Base-by-base conservation (phyloP, 2,113 vertebrate species). In the Leucosticte australis region DNA sequence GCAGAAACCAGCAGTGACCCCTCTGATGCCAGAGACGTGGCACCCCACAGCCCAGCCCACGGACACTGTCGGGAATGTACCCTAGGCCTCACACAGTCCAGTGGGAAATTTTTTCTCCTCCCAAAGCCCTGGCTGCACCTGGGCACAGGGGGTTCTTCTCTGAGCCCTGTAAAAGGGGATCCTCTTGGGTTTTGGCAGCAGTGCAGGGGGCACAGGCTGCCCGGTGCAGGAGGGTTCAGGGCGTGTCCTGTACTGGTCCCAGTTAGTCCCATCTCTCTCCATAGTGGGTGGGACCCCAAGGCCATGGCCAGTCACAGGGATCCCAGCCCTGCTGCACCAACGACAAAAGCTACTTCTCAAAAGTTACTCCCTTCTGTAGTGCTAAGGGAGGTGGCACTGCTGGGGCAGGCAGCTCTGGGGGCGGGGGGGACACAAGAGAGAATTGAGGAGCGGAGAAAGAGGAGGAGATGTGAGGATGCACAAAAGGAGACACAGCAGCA, bases 51-150 rank as follows among this genome's bases (percentile, higher is more conserved):
- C 53, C 13, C 9, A 18, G 44, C 17, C 33, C 17, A 3, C 0
- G 4, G 37, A 13, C 22, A 8, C 28, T 75, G 6, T 31, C 0
- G 0, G 35, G 35, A 80, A 15, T 3, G 7, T 28, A 69, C 15
- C 19, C 4, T 7, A 21, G 57, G 33, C 60, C 27, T 89, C 2
- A 1, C 17, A 62, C 8, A 5, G 4, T 16, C 2, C 49, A n/a
- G 46, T 19, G 35, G 30, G 31, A 89, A 13, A 52, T 39, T 28
- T 33, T 42, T 47, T 46, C n/a, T 53, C 42, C 23, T 65, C 24
- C 24, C 23, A 14, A 84, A 81, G n/a, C 37, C 21, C 70, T 65
- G 11, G 47, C 7, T 30, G 4, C 4, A 19, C 9, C 47, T 46
- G 30, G n/a, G 23, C 41, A 41, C 16, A 31, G 18, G 15, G 62